Conservation (phyloP, 2,888 invertebrate species). For the Synergus umbraculus region DNA sequence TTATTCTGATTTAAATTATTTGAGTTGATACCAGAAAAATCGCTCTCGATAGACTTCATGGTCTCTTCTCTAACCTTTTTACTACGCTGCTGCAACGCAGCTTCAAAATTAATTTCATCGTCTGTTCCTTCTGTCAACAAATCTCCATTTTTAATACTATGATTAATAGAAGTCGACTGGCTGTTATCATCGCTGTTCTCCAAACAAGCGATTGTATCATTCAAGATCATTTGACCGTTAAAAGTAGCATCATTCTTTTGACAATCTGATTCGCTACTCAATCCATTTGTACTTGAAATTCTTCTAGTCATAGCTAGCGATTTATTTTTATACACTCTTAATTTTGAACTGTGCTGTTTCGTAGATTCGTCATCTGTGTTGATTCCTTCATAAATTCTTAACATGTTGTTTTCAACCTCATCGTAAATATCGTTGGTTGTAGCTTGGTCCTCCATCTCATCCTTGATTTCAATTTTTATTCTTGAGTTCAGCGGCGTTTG, state of each 20-base stretch:
- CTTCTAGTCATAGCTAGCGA: background rate
- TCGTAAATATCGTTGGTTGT: constrained; percentile 62
- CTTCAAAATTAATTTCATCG: constrained; percentile 55
- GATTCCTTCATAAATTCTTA: constrained; percentile 59
- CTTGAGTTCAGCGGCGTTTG: background rate
- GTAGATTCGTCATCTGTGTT: constrained; percentile 23
- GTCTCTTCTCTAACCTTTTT: constrained; percentile 57
- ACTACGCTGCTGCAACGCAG: constrained; percentile 57
- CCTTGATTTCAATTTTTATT: constrained; percentile 60
- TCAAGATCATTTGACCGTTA: constrained; percentile 6
- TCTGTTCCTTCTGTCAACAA: constrained; percentile 56
- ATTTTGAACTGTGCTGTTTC: constrained; percentile 23
- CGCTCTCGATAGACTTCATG: constrained; percentile 57
- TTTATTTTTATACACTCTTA: constrained; percentile 18
- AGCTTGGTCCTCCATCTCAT: constrained; percentile 55
- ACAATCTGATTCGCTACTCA: background rate
- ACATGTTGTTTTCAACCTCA: constrained; percentile 68
- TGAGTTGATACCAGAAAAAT: background rate
- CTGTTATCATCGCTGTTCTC: background rate
- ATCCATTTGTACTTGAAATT: background rate
- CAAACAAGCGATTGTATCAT: background rate
- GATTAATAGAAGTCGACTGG: background rate
- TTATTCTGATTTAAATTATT: background rate
- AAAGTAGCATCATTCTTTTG: constrained; percentile 3
- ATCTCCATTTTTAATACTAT: constrained; percentile 50